Conservation (phyloP, 2,113 vertebrate genomes). For the Poecile atricapillus region DNA sequence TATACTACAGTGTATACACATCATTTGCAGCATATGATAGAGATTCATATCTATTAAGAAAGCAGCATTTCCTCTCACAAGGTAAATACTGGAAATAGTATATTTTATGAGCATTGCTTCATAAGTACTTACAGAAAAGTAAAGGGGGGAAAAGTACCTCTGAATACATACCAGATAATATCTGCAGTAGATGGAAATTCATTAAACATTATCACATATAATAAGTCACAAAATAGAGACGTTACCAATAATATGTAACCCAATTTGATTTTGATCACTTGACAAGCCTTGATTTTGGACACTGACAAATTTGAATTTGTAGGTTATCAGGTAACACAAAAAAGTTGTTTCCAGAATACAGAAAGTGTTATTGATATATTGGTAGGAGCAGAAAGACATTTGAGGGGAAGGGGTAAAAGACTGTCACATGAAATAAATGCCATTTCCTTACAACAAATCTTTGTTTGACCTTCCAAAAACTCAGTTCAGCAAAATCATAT, state of each 20-base stretch:
- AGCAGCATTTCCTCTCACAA: neutral
- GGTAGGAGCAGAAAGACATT: neutral
- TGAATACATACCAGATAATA: neutral
- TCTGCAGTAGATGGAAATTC: neutral
- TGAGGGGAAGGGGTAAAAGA: neutral
- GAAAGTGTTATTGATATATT: neutral
- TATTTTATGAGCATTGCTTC: neutral
- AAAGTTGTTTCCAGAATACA: neutral
- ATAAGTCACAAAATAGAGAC: neutral
- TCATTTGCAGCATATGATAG: neutral
- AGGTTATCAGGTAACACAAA: neutral
- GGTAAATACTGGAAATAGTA: neutral
- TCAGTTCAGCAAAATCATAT: conserved; percentile 32
- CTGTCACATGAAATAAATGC: neutral
- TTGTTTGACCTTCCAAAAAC: conserved; percentile 4
- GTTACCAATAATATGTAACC: neutral
- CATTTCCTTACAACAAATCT: neutral
- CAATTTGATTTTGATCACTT: neutral
- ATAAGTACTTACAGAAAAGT: neutral
- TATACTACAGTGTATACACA: neutral
- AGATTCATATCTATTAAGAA: neutral
- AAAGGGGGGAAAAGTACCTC: neutral
- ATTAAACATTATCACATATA: neutral
- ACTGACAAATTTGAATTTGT: neutral
- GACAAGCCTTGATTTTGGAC: neutral